Percentiles rank a stretch among this genome's conserved stretches.
Evolutionary conservation across 2,797 vertebrate genomes (phyloP).

Genomic region (Masticophis lateralis): DNA sequence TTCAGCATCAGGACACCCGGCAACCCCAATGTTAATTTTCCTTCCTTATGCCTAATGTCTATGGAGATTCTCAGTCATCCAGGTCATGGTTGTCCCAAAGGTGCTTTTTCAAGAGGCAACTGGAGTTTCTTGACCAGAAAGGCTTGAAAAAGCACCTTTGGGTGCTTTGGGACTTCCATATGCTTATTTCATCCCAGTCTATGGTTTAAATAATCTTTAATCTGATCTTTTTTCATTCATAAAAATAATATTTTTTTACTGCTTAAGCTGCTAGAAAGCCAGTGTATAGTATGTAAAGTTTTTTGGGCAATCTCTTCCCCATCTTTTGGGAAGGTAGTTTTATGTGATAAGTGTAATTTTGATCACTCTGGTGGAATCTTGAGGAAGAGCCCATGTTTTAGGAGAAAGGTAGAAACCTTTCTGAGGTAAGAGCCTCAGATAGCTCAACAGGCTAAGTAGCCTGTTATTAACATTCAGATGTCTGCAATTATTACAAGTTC

Average conservation of each 20-base stretch:
- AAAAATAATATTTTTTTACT: background rate
- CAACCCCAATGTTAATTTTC: background rate
- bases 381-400: background rate
- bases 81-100: no score
- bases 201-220: background rate
- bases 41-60: background rate
- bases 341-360: background rate
- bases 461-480: no score
- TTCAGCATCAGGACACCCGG: background rate
- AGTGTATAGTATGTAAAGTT: background rate
- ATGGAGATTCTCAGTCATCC: no score
- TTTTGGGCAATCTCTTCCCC: background rate
- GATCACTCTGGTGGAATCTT: background rate
- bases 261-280: background rate
- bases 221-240: background rate
- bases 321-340: background rate
- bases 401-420: background rate
- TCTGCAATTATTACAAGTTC: no score
- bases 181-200: background rate
- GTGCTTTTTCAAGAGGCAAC: no score
- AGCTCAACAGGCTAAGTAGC: no score
- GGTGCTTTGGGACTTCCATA: background rate
- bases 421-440: no score
- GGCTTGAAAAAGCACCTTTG: no score
- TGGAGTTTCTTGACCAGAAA: no score